Conservation (phyloP, 1,140 invertebrate genomes). For the Glossosoma conforme region DNA sequence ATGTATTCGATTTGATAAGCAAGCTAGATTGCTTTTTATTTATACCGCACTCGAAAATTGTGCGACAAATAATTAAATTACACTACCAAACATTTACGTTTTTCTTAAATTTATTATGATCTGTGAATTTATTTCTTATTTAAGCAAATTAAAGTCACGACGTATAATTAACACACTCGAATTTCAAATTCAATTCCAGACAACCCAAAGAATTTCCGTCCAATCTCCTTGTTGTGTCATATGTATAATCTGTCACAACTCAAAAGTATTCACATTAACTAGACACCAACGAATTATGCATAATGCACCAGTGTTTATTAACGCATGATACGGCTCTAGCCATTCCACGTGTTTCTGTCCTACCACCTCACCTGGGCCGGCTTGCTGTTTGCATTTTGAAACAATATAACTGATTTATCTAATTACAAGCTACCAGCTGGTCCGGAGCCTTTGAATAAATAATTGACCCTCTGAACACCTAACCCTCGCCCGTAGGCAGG, state of each 20-base stretch:
- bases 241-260: not conserved
- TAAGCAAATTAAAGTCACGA: too few relatives aligned
- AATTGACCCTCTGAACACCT: conserved; percentile 1
- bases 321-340: not conserved
- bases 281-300: not conserved
- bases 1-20: too few relatives aligned
- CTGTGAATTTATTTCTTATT: too few relatives aligned
- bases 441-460: conserved; percentile 2
- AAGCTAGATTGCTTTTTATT: too few relatives aligned
- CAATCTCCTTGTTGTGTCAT: not conserved
- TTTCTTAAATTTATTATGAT: too few relatives aligned
- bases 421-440: conserved; percentile 1
- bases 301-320: too few relatives aligned
- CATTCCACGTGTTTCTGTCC: not conserved
- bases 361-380: not conserved
- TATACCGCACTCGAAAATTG: too few relatives aligned
- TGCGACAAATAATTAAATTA: too few relatives aligned
- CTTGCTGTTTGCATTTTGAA: not conserved
- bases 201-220: too few relatives aligned
- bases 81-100: too few relatives aligned
- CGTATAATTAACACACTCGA: too few relatives aligned
- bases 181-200: too few relatives aligned
- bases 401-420: conserved; percentile 1
- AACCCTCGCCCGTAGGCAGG: not conserved
- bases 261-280: not conserved